Evolutionary conservation across 2,113 vertebrate genomes (phyloP).

Genomic region (Pimephales promelas): DNA sequence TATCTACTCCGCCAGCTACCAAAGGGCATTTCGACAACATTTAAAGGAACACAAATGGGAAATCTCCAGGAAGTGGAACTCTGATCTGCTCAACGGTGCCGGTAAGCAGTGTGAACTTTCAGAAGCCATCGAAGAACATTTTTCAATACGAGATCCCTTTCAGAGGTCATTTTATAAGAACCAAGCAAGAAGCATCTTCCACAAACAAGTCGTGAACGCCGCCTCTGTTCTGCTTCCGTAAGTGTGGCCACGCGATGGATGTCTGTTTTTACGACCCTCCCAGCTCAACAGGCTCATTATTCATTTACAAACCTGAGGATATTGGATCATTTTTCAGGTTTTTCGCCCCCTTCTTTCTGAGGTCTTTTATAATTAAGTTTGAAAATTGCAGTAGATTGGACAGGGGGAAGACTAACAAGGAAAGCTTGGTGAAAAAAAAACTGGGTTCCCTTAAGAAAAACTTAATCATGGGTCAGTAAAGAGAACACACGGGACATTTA

Average conservation of each 20-base stretch:
- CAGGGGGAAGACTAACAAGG: neutral
- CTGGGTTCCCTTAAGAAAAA: neutral
- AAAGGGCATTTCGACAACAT: conserved; percentile 5
- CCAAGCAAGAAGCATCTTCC: conserved; percentile 63
- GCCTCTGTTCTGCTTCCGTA: conserved; percentile 45
- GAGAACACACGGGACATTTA: neutral
- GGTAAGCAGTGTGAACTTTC: neutral
- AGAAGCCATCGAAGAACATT: neutral
- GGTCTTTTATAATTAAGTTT: neutral
- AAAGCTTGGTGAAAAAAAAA: conserved; percentile 25
- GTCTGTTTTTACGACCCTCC: conserved; percentile 74
- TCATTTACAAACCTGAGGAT: conserved; percentile 19
- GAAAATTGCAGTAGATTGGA: conserved; percentile 7
- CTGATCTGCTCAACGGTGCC: neutral
- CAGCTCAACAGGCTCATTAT: conserved; percentile 38
- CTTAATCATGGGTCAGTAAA: conserved; percentile 17
- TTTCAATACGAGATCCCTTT: conserved; percentile 1
- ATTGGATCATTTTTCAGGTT: neutral
- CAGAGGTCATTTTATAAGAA: neutral
- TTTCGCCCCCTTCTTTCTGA: neutral
- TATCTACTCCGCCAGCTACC: conserved; percentile 22
- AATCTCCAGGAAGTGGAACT: conserved; percentile 30
- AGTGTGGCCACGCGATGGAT: conserved; percentile 64
- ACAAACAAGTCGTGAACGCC: conserved; percentile 56
- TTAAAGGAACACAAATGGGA: conserved; percentile 29